A percentile compares a stretch with the other conserved stretches of the same genome.
phyloP scores from a whole-genome alignment of 2,888 invertebrate genomes.

The Acanthosepion esculentum region DNA sequence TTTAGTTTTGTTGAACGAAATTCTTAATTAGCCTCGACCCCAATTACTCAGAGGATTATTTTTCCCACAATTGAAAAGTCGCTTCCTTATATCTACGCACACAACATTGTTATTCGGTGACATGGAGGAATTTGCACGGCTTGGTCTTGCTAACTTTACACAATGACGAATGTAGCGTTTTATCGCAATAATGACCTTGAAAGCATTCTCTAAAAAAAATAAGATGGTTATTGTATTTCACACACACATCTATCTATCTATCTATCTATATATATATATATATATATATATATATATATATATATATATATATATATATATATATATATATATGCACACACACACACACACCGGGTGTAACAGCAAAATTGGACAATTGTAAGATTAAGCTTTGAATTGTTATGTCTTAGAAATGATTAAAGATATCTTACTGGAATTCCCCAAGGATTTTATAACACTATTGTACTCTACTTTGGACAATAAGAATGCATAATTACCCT shows the following conservation, averaged over 20 bases:
- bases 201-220: too few species aligned
- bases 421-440: too few species aligned
- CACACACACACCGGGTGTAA: not conserved
- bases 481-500: too few species aligned
- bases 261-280: not conserved
- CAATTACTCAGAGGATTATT: not conserved
- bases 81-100: not conserved
- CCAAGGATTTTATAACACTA: too few species aligned
- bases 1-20: conserved; percentile 17
- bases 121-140: not conserved
- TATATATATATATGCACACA: not conserved
- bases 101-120: not conserved
- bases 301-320: not conserved
- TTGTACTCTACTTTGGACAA: too few species aligned
- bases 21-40: not conserved
- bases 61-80: not conserved
- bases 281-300: not conserved
- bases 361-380: not conserved
- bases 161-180: not conserved
- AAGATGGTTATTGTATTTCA: too few species aligned
- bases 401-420: too few species aligned
- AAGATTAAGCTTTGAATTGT: too few species aligned
- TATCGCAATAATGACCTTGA: not conserved
- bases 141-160: not conserved
- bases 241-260: too few species aligned